Conservation (phyloP, 1,140 invertebrate genomes). For the Drosophila guanche region DNA sequence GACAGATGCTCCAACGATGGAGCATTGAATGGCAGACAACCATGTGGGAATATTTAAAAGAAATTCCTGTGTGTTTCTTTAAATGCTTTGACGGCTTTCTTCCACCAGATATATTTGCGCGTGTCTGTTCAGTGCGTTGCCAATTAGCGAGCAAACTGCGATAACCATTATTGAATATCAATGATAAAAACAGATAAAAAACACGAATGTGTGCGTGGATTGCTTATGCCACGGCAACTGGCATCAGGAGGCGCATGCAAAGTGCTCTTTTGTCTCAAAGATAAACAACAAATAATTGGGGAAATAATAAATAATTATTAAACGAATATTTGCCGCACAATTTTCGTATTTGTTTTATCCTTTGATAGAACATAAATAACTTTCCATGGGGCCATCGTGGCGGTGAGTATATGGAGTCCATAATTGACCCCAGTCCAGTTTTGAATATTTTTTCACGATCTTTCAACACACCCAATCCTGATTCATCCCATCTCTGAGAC, state of each 20-base stretch:
- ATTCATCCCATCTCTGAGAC: constrained; percentile 7
- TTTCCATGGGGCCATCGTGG: constrained; percentile 4
- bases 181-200: constrained; percentile 62
- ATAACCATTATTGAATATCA: constrained; percentile 75
- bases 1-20: constrained; percentile 15
- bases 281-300: constrained; percentile 52
- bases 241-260: constrained; percentile 28
- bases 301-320: constrained; percentile 61
- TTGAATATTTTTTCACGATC: too few species aligned
- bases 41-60: background rate
- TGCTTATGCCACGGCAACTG: constrained; percentile 34
- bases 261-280: constrained; percentile 29
- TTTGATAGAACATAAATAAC: constrained; percentile 21
- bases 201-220: constrained; percentile 20
- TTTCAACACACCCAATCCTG: background rate
- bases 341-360: constrained; percentile 46
- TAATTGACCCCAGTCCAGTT: too few species aligned
- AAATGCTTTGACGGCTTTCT: background rate
- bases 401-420: too few species aligned
- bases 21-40: background rate
- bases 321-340: constrained; percentile 54
- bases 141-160: constrained; percentile 60
- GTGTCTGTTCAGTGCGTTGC: constrained; percentile 49
- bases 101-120: constrained; percentile 46
- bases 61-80: background rate